These are phyloP conservation scores for Nixonia krombeini DNA, from an alignment of 1,140 invertebrate species.

Conservation along the genomic window DNA sequence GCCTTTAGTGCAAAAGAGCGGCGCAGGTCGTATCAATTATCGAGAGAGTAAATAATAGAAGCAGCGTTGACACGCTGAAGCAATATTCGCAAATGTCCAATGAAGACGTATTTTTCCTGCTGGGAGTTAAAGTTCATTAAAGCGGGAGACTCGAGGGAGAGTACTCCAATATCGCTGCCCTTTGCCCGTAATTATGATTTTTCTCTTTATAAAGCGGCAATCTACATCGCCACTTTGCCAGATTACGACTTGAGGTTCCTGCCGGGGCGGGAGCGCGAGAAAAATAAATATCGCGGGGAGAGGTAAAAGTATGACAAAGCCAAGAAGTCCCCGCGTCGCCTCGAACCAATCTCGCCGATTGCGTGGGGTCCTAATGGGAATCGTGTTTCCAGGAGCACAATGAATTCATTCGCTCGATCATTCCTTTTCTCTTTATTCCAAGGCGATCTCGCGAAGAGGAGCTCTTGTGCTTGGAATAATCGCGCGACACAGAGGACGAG, in stretches of 20 bases:
- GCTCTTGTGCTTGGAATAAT: slow-evolving; percentile 12
- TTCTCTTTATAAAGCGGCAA: slow-evolving; percentile 30
- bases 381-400: slow-evolving; percentile 30
- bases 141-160: slow-evolving; percentile 9
- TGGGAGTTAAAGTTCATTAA: slow-evolving; percentile 26
- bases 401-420: slow-evolving; percentile 38
- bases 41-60: too few relatives aligned
- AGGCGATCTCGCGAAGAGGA: slow-evolving; percentile 4
- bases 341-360: slow-evolving; percentile 37
- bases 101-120: slow-evolving; percentile 13
- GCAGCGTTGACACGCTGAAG: too few relatives aligned
- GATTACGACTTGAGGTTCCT: slow-evolving; percentile 16
- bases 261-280: slow-evolving; percentile 6
- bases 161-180: slow-evolving; percentile 18
- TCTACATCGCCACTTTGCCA: slow-evolving; percentile 27
- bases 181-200: slow-evolving; percentile 28
- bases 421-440: slow-evolving; percentile 29
- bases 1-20: too few relatives aligned
- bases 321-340: slow-evolving; percentile 4
- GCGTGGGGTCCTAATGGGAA: slow-evolving; percentile 31
- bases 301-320: slow-evolving; percentile 29
- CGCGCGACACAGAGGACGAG: slow-evolving; percentile 2
- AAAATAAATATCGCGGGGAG: slow-evolving; percentile 25
- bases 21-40: too few relatives aligned
- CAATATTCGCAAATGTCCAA: slow-evolving; percentile 3